These are phyloP conservation scores for Stomatorhinus walkeri DNA, from an alignment of 2,797 vertebrate genomes.

Conservation along the genomic window DNA sequence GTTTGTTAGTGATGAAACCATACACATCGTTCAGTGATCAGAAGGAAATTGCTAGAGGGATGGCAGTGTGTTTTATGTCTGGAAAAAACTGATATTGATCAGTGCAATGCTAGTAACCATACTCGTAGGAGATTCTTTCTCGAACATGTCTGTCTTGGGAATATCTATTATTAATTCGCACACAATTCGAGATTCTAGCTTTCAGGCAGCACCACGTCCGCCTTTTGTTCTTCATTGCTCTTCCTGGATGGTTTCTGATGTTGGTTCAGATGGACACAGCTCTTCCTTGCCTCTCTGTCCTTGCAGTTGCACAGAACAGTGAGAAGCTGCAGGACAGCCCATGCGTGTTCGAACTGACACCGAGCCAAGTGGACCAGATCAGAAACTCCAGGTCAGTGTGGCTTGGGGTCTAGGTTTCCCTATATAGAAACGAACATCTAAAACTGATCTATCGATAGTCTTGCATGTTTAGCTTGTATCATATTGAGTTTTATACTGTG, in stretches of 20 bases:
- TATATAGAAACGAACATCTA: not conserved
- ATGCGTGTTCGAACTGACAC: constrained; percentile 87
- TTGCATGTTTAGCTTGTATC: not conserved
- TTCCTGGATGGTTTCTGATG: not conserved
- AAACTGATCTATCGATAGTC: not conserved
- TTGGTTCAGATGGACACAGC: not conserved
- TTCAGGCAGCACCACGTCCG: not conserved
- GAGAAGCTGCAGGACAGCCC: constrained; percentile 97
- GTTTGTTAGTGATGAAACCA: not conserved
- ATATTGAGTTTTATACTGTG: not conserved
- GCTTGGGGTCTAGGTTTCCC: not conserved
- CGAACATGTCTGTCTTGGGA: not conserved
- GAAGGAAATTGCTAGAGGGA: not conserved
- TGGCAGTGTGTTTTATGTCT: not conserved
- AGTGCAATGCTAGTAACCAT: not conserved
- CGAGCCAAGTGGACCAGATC: constrained; percentile 87
- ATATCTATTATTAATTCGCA: not conserved
- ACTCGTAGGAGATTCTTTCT: not conserved
- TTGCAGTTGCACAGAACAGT: constrained; percentile 83
- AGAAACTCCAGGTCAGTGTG: constrained; percentile 80
- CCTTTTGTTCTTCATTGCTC: not conserved
- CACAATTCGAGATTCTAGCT: not conserved
- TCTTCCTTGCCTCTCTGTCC: constrained; percentile 18
- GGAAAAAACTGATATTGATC: not conserved
- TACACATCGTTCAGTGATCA: not conserved